Percentiles rank a stretch among this genome's conserved stretches.
phyloP scores from a whole-genome alignment of 1,140 invertebrate genomes.

The Atta cephalotes region DNA sequence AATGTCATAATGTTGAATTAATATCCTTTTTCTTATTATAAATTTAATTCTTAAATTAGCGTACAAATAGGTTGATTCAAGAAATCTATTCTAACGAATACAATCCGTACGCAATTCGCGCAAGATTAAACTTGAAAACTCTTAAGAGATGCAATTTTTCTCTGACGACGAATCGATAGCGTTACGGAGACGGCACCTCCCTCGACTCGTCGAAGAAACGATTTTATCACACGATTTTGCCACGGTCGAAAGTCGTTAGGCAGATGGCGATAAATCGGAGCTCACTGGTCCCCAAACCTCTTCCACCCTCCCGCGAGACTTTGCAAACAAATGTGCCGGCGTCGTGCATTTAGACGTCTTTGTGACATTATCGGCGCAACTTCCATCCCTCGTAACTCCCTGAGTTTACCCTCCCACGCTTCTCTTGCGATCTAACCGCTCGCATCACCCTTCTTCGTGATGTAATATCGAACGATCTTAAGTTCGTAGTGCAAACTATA shows the following conservation, averaged over 20 bases:
- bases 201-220: slow-evolving; percentile 47
- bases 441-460: slow-evolving; percentile 1
- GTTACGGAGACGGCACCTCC: slow-evolving; percentile 12
- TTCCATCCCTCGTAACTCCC: slow-evolving; percentile 61
- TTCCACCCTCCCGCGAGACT: slow-evolving; percentile 58
- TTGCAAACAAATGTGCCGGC: slow-evolving; percentile 70
- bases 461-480: slow-evolving; percentile 31
- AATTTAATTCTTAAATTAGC: not conserved
- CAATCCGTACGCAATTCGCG: slow-evolving; percentile 2
- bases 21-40: not conserved
- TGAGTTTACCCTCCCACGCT: not conserved
- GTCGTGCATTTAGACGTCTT: slow-evolving; percentile 69
- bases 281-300: slow-evolving; percentile 19
- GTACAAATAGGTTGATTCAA: not conserved
- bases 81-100: slow-evolving; percentile 1
- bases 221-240: slow-evolving; percentile 64
- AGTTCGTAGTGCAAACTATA: not conserved
- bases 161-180: slow-evolving; percentile 50
- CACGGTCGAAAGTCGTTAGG: slow-evolving; percentile 66
- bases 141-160: slow-evolving; percentile 56
- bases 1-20: not conserved
- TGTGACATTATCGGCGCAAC: slow-evolving; percentile 67
- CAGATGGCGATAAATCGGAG: slow-evolving; percentile 64
- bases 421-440: slow-evolving; percentile 26
- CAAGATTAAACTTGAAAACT: slow-evolving; percentile 53